Base-by-base conservation (phyloP, 2,888 invertebrate genomes). In the Mechanitis messenoides region DNA sequence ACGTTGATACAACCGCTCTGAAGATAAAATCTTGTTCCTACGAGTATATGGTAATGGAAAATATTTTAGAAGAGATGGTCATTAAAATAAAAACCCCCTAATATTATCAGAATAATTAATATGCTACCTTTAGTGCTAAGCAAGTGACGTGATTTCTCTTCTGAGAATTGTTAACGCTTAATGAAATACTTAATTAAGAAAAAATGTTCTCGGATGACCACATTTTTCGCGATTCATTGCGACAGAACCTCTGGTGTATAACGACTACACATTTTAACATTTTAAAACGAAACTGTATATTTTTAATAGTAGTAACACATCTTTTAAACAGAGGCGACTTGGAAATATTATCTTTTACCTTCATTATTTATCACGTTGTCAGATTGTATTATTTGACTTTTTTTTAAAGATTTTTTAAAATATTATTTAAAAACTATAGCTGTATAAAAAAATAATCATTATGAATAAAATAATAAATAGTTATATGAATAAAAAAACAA, bases 171-270 rank as follows among this genome's bases (percentile, higher is more conserved):
- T 20, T 46, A 50, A 56, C 56, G 31, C 20, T 47, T 53, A 57
- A 64, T 60, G 35, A 62, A 64, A 62, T 33, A 50, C 55, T 58
- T 64, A 56, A 62, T 66, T 64, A 64, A 64, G 62, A 59, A 58
- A 64, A 63, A 54, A 66, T 59, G 47, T 53, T 57, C 50, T 59
- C 58, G 45, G 62, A 60, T 65, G 55, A 62, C 58, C 45, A 58
- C 60, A 62, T 54, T 56, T 60, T 55, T 56, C 33, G 50, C 50
- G 50, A 31, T 20, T 9, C 50, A 31, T 31, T 50, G 31, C 31
- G 31, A 31, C 50, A 9, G 50, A 50, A 50, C 28, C 31, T 6
- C 38, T 42, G 42, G 50, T 50, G 3, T 50, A 50, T 50, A 50
- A 50, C 31, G 2, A 50, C 50, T 31, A 7, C 5, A 31, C 2